phyloP scores from a whole-genome alignment of 2,797 vertebrate species.

The Neoniphon sammara region DNA sequence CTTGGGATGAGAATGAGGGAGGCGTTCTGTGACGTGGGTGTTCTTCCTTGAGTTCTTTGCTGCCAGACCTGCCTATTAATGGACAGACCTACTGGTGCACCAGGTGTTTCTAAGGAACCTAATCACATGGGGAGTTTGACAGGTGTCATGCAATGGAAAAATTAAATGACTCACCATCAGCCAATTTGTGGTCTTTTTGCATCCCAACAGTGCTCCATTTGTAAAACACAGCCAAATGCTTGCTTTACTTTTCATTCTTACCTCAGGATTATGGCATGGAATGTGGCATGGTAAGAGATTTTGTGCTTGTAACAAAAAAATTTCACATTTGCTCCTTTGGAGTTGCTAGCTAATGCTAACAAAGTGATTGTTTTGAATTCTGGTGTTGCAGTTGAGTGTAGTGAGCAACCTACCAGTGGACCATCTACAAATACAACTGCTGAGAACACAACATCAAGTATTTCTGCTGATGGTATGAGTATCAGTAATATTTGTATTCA shows the following conservation, averaged over 20 bases:
- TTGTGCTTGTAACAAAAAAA: neutral
- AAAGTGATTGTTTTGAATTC: neutral
- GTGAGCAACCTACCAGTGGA: neutral
- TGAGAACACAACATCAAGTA: neutral
- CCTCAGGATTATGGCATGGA: neutral
- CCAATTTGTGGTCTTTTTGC: neutral
- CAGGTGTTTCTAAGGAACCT: too few species aligned
- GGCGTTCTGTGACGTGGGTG: too few species aligned
- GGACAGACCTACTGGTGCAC: too few species aligned
- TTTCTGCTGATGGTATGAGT: neutral
- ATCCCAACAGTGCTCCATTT: neutral
- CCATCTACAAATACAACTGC: neutral
- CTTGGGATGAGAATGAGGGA: too few species aligned
- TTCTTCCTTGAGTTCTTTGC: too few species aligned
- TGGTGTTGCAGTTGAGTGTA: neutral
- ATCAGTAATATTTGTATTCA: too few species aligned
- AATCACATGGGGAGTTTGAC: too few species aligned
- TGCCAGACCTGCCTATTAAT: too few species aligned
- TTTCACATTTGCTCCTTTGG: neutral
- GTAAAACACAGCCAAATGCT: slow-evolving; percentile 6
- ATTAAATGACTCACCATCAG: too few species aligned
- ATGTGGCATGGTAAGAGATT: slow-evolving; percentile 1
- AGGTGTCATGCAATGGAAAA: too few species aligned
- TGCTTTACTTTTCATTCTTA: slow-evolving; percentile 3
- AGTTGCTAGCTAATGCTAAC: neutral